Percentiles rank a stretch among this genome's conserved stretches.
These are phyloP conservation scores for Thereva unica DNA, from an alignment of 2,888 invertebrate genomes.

Conservation along the genomic window DNA sequence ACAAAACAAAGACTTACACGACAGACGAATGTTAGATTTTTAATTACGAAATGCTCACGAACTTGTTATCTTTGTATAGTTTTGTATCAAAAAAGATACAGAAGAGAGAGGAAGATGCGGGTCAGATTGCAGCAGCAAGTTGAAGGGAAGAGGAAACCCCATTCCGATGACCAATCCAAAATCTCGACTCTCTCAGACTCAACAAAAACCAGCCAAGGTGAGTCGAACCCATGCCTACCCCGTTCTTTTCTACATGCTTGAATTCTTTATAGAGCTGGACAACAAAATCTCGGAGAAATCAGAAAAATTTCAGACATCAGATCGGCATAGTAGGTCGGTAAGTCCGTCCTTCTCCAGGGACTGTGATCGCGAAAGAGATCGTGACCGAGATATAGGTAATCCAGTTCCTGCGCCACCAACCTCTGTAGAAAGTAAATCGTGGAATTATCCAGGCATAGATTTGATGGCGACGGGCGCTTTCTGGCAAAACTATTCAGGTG, in stretches of 20 bases:
- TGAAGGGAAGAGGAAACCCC: slow-evolving; percentile 77
- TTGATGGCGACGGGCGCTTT: slow-evolving; percentile 85
- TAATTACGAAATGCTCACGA: background rate
- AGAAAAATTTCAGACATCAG: slow-evolving; percentile 47
- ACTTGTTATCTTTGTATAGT: slow-evolving; percentile 64
- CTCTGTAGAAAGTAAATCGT: slow-evolving; percentile 61
- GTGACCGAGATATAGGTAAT: slow-evolving; percentile 44
- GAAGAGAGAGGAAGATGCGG: slow-evolving; percentile 82
- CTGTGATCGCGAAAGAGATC: slow-evolving; percentile 48
- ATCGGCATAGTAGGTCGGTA: slow-evolving; percentile 47
- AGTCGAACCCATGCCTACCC: background rate
- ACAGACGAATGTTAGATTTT: too few species aligned
- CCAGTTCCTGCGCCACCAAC: slow-evolving; percentile 56
- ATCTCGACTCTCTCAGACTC: slow-evolving; percentile 74
- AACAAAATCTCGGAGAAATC: slow-evolving; percentile 12
- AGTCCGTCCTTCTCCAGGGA: slow-evolving; percentile 45
- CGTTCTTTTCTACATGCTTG: background rate
- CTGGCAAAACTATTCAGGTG: slow-evolving; percentile 92
- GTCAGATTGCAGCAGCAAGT: slow-evolving; percentile 84
- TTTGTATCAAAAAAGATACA: slow-evolving; percentile 85
- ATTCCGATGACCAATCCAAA: slow-evolving; percentile 79
- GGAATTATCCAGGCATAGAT: slow-evolving; percentile 75
- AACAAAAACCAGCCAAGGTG: slow-evolving; percentile 76
- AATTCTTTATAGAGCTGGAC: slow-evolving; percentile 12
- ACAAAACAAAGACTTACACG: too few species aligned